A percentile compares a stretch with the other conserved stretches of the same genome.
These are phyloP conservation scores for Grantiella picta DNA, from an alignment of 2,113 vertebrate genomes.

Conservation along the genomic window DNA sequence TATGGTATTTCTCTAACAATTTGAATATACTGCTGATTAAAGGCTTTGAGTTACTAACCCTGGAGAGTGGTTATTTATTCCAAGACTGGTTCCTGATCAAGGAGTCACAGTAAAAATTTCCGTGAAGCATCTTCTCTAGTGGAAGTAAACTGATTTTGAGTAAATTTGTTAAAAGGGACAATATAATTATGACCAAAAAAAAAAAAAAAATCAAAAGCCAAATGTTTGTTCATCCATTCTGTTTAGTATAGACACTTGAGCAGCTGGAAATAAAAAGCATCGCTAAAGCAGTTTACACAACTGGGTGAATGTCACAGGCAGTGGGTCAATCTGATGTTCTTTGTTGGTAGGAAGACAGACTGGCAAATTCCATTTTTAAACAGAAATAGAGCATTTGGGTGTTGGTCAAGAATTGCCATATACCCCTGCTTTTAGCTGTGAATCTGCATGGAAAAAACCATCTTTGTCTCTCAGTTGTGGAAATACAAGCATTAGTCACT, in stretches of 20 bases:
- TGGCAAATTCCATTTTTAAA: background rate
- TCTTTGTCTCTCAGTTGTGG: conserved; percentile 16
- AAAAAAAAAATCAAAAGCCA: background rate
- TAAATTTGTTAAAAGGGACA: background rate
- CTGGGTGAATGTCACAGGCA: background rate
- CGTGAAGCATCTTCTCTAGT: background rate
- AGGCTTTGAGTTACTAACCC: background rate
- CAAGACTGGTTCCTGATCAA: background rate
- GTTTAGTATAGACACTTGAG: too few relatives aligned
- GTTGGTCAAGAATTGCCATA: background rate
- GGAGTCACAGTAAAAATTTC: background rate
- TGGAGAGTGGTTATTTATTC: background rate
- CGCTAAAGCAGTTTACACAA: background rate
- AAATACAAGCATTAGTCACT: conserved; percentile 30
- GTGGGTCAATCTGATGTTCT: background rate
- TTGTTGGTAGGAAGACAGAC: background rate
- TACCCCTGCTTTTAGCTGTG: background rate
- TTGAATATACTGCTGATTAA: background rate
- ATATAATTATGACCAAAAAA: background rate
- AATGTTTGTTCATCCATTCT: background rate
- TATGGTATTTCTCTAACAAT: background rate
- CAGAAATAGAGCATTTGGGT: background rate
- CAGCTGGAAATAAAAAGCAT: background rate
- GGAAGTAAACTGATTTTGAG: background rate
- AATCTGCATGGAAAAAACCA: conserved; percentile 27